phyloP scores from a whole-genome alignment of 2,113 vertebrate species.

The Cyanistes caeruleus region DNA sequence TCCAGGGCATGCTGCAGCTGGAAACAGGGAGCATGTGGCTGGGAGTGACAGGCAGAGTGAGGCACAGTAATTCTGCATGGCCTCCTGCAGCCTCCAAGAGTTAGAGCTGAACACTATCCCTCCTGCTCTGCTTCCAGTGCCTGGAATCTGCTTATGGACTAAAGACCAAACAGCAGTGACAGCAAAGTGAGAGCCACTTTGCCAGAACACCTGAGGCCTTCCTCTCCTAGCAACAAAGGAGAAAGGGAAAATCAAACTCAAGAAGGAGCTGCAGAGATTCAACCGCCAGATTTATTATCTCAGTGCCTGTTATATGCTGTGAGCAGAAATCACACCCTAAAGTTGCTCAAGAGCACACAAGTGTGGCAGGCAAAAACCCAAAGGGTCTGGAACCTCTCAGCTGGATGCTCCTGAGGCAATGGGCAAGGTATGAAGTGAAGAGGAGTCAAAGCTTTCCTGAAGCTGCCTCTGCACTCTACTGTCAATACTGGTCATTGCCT shows the following conservation, averaged over 20 bases:
- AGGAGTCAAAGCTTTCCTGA: not conserved
- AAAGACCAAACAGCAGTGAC: not conserved
- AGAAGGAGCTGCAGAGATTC: not conserved
- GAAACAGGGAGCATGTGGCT: not conserved
- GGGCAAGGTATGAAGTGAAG: accelerated
- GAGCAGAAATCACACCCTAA: not conserved
- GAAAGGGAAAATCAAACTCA: not conserved
- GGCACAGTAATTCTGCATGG: not conserved
- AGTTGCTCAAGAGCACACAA: accelerated
- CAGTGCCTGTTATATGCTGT: accelerated
- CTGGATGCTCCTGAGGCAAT: not conserved
- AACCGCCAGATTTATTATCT: not conserved
- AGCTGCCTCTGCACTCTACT: not conserved
- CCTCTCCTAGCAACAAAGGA: not conserved
- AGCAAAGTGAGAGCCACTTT: not conserved
- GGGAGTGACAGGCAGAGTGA: not conserved
- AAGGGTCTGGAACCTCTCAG: not conserved
- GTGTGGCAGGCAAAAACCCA: accelerated
- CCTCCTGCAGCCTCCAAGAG: not conserved
- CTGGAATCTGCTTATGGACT: not conserved
- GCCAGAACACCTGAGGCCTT: accelerated
- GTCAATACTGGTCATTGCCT: accelerated
- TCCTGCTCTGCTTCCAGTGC: not conserved
- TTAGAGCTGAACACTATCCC: not conserved
- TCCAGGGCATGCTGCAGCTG: not conserved